These are phyloP conservation scores for Chondrilla cf. caribensis DNA, from an alignment of 37 sponge, comb jelly and placozoan genomes.

Conservation along the genomic window DNA sequence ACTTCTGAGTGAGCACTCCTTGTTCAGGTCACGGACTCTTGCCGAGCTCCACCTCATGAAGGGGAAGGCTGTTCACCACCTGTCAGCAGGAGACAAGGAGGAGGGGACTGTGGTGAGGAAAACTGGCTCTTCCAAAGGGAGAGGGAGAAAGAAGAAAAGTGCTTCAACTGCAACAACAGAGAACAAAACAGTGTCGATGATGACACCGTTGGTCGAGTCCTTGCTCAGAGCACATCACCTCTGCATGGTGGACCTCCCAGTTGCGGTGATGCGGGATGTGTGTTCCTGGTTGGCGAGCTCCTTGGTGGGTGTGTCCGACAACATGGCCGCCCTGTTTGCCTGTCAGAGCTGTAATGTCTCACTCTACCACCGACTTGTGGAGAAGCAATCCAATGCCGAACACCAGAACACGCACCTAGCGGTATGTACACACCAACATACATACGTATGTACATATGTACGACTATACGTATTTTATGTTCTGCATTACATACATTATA, in stretches of 20 bases:
- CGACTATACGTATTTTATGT: too few species aligned
- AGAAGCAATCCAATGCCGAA: neutral
- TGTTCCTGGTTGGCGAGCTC: neutral
- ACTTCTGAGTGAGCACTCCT: too few species aligned
- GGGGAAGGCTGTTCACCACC: neutral
- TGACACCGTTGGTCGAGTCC: neutral
- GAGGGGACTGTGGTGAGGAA: neutral
- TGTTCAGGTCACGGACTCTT: too few species aligned
- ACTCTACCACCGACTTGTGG: constrained; percentile 12
- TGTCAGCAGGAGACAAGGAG: neutral
- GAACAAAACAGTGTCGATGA: neutral
- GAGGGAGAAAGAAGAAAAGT: neutral
- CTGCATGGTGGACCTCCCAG: neutral
- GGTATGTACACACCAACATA: neutral
- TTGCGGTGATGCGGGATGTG: neutral
- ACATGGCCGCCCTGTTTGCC: neutral
- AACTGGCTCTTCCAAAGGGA: neutral
- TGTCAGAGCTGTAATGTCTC: neutral
- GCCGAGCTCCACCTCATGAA: neutral
- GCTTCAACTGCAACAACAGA: neutral
- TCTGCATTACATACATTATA: too few species aligned
- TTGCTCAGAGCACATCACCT: constrained; percentile 5
- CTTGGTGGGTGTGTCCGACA: neutral
- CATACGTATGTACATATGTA: neutral
- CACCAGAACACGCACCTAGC: neutral